Conservation (phyloP, 2,888 invertebrate species). For the Galeopsomyia nigrocyanea region DNA sequence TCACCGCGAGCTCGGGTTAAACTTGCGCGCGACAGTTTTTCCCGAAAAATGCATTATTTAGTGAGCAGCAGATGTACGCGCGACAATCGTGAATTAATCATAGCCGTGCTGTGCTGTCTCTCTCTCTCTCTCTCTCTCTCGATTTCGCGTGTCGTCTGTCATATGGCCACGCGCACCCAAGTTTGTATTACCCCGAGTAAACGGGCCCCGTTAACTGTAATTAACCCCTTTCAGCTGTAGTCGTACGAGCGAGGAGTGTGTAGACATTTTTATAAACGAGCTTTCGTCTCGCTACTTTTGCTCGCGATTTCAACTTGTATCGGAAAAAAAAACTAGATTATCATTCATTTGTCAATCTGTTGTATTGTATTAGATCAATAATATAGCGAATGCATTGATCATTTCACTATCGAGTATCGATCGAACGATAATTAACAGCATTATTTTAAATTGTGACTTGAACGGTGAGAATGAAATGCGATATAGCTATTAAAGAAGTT, state of each 20-base stretch:
- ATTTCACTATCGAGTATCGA: too few species aligned
- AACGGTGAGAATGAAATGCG: too few species aligned
- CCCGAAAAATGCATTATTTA: constrained; percentile 38
- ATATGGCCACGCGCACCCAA: constrained; percentile 37
- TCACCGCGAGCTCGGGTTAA: constrained; percentile 4
- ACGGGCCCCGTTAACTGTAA: constrained; percentile 18
- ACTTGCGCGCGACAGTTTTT: constrained; percentile 18
- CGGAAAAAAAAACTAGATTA: not conserved
- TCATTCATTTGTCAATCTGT: not conserved
- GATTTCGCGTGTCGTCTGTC: constrained; percentile 29
- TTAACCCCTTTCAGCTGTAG: constrained; percentile 24
- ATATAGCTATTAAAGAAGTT: too few species aligned
- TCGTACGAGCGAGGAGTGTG: too few species aligned
- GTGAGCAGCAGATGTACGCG: constrained; percentile 38
- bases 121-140: not conserved
- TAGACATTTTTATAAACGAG: constrained; percentile 2
- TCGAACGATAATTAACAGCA: too few species aligned
- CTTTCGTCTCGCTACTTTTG: constrained; percentile 9
- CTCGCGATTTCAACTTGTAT: not conserved
- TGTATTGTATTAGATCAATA: too few species aligned
- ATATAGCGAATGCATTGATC: too few species aligned
- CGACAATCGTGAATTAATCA: constrained; percentile 47
- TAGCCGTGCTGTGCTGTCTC: constrained; percentile 10
- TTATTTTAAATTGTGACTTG: too few species aligned
- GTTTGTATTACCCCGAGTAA: constrained; percentile 20